A percentile compares a stretch with the other conserved stretches of the same genome.
Evolutionary conservation across 2,888 invertebrate genomes (phyloP).

Genomic region (Julus scandinavius): DNA sequence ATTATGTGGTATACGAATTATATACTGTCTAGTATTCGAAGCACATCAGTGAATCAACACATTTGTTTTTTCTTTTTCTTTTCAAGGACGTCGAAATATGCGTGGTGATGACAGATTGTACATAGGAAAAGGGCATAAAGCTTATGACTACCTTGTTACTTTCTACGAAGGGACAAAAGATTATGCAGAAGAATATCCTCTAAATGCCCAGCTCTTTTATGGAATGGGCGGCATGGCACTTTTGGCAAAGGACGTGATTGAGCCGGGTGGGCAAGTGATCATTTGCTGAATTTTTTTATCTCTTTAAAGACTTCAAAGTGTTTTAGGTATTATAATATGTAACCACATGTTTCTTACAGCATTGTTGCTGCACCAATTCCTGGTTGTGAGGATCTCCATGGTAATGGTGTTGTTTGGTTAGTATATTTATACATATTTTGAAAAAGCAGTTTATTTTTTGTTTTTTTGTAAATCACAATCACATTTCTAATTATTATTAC

Average conservation of each 20-base stretch:
- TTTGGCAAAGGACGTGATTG: slow-evolving; percentile 77
- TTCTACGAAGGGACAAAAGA: slow-evolving; percentile 72
- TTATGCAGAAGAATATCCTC: slow-evolving; percentile 66
- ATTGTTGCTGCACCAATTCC: slow-evolving; percentile 77
- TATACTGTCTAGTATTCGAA: not conserved
- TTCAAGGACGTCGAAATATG: slow-evolving; percentile 79
- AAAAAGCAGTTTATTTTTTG: not conserved
- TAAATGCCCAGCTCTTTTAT: slow-evolving; percentile 76
- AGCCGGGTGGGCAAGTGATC: slow-evolving; percentile 74
- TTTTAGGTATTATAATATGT: slow-evolving; percentile 52
- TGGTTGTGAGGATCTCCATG: slow-evolving; percentile 72
- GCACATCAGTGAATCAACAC: not conserved
- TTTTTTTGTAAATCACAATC: slow-evolving; percentile 2
- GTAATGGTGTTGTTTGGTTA: slow-evolving; percentile 69
- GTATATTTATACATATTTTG: slow-evolving; percentile 55
- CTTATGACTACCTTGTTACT: slow-evolving; percentile 76
- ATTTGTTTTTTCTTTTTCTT: slow-evolving; percentile 53
- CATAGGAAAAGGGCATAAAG: slow-evolving; percentile 77
- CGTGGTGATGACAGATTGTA: slow-evolving; percentile 92
- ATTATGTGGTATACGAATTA: slow-evolving; percentile 48
- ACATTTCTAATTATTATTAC: slow-evolving; percentile 57
- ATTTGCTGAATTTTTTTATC: not conserved
- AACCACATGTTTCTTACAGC: slow-evolving; percentile 66
- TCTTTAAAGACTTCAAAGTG: not conserved
- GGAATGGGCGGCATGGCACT: slow-evolving; percentile 87